Evolutionary conservation across 2,888 invertebrate species (phyloP).

Genomic region (Chalcis sispes): DNA sequence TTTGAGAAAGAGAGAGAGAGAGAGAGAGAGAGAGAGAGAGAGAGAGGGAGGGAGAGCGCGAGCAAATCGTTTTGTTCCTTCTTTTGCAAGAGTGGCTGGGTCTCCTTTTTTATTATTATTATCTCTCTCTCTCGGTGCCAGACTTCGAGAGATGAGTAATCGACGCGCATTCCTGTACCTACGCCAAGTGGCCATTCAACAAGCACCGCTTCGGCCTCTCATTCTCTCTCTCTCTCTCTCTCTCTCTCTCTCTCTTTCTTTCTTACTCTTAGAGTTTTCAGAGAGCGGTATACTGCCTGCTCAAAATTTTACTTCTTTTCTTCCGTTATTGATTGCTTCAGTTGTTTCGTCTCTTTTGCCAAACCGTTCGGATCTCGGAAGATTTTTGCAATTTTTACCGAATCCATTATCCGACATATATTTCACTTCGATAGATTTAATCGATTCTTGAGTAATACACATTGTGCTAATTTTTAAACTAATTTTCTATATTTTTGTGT

Average conservation of each 20-base stretch:
- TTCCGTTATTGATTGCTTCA: slow-evolving; percentile 43
- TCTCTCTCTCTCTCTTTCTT: too few species aligned
- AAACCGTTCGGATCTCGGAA: not conserved
- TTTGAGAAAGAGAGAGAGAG: too few species aligned
- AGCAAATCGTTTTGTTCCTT: slow-evolving; percentile 5
- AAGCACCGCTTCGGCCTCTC: slow-evolving; percentile 10
- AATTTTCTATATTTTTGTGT: too few species aligned
- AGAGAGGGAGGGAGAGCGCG: not conserved
- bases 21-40: too few species aligned
- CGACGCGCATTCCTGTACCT: slow-evolving; percentile 54
- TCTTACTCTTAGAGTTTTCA: slow-evolving; percentile 45
- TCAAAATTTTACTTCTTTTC: slow-evolving; percentile 43
- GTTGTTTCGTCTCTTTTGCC: not conserved
- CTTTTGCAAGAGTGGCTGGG: slow-evolving; percentile 16
- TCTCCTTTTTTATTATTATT: slow-evolving; percentile 30
- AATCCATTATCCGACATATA: not conserved
- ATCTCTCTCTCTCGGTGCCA: slow-evolving; percentile 30
- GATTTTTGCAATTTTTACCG: slow-evolving; percentile 15
- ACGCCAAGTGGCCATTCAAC: slow-evolving; percentile 51
- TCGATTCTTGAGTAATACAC: too few species aligned
- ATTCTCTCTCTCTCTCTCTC: too few species aligned
- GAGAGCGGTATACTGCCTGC: slow-evolving; percentile 22
- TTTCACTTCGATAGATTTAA: too few species aligned
- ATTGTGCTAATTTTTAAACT: not conserved
- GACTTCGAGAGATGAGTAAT: slow-evolving; percentile 56